Evolutionary conservation across 2,797 vertebrate genomes (phyloP), one percentile per base, ranked within the genome.

Genomic region (Pseudomugil tenellus): DNA sequence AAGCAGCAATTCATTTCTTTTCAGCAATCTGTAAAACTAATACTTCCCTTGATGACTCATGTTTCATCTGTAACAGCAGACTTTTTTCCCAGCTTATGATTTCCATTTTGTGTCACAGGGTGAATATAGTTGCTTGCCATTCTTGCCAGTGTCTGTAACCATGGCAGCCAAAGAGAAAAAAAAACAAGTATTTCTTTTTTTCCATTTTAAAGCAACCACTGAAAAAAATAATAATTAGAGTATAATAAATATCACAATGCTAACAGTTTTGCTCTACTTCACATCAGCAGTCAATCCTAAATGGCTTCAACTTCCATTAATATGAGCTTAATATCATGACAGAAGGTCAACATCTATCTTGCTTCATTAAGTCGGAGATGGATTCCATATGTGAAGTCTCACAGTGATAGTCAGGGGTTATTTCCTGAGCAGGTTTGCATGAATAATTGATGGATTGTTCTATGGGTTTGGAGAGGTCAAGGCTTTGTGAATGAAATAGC

Each of bases 341-440:
- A 72, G 56, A 17, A 77, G 63, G 70, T 83, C 76, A 59, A 55
- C 76, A 65, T 81, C 74, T 49, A 67, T 78, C 85, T 84, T 25
- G 73, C 74, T 84, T 91, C 89, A 86, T 91, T 88, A 87, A 66
- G 65, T 77, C 17, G 2, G 19, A 79, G 80, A 90, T 75, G 79
- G 66, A 84, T 85, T 83, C 87, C 81, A 84, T 81, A 80, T 63
- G 76, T 79, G 69, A 43, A 60, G 74, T 63, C 57, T 76, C 31
- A 6, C 72, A 74, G 35, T 79, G 76, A 86, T 69, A 70, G 79
- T 77, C 71, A 39, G 70, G 77, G 84, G 84, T 89, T 74, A 77
- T 73, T 74, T 80, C 86, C 69, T 63, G 63, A 54, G 46, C 71
- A 74, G 67, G 65, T 84, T 80, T 58, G 64, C 73, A 83, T 91